These are phyloP conservation scores for Cassiopea xamachana DNA, from an alignment of 30 jellyfish, hydroid and myxozoan species.

Conservation along the genomic window DNA sequence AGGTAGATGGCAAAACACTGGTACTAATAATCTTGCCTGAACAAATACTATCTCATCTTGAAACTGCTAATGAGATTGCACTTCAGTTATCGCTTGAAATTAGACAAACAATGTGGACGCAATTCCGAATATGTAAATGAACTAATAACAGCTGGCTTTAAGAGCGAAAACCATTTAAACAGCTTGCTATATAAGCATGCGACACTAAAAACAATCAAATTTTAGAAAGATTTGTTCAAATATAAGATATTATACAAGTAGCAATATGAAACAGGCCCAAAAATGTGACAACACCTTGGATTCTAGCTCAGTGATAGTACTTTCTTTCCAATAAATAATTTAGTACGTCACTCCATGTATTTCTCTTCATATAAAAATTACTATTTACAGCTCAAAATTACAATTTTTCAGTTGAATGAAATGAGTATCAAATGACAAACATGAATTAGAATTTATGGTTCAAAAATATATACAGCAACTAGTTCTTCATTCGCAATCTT, in stretches of 20 bases:
- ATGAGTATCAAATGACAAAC: not conserved
- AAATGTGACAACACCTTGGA: not conserved
- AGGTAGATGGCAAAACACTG: not conserved
- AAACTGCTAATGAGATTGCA: not conserved
- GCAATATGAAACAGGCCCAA: not conserved
- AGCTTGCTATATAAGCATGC: not conserved
- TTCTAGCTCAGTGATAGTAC: too few relatives aligned
- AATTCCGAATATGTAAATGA: not conserved
- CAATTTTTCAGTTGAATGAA: not conserved
- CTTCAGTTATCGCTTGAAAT: not conserved
- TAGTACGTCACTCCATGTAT: too few relatives aligned
- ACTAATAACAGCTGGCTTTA: not conserved
- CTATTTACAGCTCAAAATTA: not conserved
- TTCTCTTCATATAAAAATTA: not conserved
- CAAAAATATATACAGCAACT: too few relatives aligned
- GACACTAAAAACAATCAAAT: not conserved
- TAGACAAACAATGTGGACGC: not conserved
- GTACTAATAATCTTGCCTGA: not conserved
- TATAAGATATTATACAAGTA: not conserved
- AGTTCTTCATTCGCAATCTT: too few relatives aligned
- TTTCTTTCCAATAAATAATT: too few relatives aligned
- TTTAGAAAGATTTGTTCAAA: not conserved
- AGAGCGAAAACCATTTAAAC: not conserved
- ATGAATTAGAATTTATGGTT: not conserved
- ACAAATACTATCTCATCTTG: not conserved